A percentile compares a stretch with the other conserved stretches of the same genome.
phyloP scores from a whole-genome alignment of 2,113 vertebrate species.

The Pandion haliaetus region DNA sequence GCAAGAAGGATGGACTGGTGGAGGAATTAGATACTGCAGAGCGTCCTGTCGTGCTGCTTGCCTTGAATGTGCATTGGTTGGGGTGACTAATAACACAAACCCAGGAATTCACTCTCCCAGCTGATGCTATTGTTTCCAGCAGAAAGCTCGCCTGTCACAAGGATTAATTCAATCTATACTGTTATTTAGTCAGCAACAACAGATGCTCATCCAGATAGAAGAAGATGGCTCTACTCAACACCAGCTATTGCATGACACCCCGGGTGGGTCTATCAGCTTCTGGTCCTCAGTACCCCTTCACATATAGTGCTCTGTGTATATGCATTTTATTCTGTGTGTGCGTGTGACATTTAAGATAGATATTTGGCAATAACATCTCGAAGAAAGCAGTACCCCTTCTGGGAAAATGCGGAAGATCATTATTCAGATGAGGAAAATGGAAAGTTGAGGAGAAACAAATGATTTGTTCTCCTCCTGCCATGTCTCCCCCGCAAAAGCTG shows the following conservation, averaged over 20 bases:
- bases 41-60: rapidly evolving
- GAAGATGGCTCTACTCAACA: neutral
- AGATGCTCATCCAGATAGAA: slow-evolving; percentile 2
- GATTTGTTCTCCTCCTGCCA: neutral
- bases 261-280: neutral
- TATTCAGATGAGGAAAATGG: slow-evolving; percentile 43
- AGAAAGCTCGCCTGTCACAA: neutral
- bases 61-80: neutral
- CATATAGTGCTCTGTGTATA: neutral
- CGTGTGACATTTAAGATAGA: slow-evolving; percentile 26
- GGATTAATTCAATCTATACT: slow-evolving; percentile 5
- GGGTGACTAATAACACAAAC: neutral
- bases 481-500: neutral
- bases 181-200: neutral
- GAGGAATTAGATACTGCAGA: neutral
- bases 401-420: slow-evolving; percentile 3
- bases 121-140: neutral
- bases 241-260: neutral
- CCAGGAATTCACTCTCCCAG: slow-evolving; percentile 16
- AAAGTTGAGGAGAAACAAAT: neutral
- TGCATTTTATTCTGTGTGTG: neutral
- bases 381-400: slow-evolving; percentile 9
- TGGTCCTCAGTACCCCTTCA: neutral
- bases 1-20: neutral
- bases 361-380: slow-evolving; percentile 20